Base-by-base conservation (phyloP, 2,113 vertebrate species). In the Hippopotamus amphibius region DNA sequence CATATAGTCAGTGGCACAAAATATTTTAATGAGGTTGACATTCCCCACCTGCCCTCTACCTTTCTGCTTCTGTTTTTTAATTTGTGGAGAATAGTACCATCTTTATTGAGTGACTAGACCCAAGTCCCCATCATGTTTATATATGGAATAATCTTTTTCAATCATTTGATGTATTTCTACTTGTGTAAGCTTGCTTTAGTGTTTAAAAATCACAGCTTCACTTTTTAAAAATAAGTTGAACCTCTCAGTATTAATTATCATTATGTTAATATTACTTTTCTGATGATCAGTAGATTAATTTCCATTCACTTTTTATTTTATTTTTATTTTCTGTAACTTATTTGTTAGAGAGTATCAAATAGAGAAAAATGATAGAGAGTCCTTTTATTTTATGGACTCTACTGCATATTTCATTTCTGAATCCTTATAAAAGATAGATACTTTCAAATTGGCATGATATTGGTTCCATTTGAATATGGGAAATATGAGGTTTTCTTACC, bases 401-500 rank as follows among this genome's bases (percentile, higher is more conserved):
- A 74, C 46, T 59, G n/a, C 97, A 95, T 96, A 93, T 63, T 90
- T 98, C 92, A 90, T 96, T 95, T 95, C 92, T 97, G 72, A 68
- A 81, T 98, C 92, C 95, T 98, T 96, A 55, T 93, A 92, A 97
- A 95, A 26, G 91, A 77, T 96, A 98, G 95, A 96, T 98, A 96
- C 22, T 97, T 98, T 97, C 91, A 96, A 79, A 97, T 95, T 97
- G 97, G 61, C 82, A 94, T 96, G 95, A 85, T 97, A 97, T 96
- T 95, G 89, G 93, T 98, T 96, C 65, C 95, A 97, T 84, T 98
- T 98, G 91, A 33, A 48, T 71, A 85, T 97, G 95, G 90, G 90
- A 95, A 94, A 97, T 97, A 95, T 94, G 81, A 97, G 46, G 76
- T 97, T 98, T 98, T 97, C 97, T 98, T 97, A 96, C 84, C 93